Evolutionary conservation across 2,888 invertebrate genomes (phyloP).

Genomic region (Himalopsyche kuldschensis): DNA sequence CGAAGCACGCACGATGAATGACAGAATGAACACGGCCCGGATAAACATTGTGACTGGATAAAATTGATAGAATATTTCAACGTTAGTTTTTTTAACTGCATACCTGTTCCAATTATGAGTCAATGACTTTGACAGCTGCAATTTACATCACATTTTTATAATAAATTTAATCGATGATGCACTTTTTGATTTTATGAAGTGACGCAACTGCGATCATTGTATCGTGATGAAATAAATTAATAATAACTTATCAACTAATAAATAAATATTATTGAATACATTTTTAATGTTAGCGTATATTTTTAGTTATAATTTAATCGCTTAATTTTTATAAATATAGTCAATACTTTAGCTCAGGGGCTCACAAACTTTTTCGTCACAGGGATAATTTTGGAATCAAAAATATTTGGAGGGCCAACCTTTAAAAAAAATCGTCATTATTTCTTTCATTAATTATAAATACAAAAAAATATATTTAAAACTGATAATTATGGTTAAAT

Average conservation of each 20-base stretch:
- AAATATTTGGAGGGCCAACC: too few relatives aligned
- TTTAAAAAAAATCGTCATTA: too few relatives aligned
- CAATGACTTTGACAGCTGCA: background rate
- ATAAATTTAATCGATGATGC: background rate
- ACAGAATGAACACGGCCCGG: background rate
- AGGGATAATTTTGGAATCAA: too few relatives aligned
- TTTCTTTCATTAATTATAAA: too few relatives aligned
- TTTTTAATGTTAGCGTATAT: too few relatives aligned
- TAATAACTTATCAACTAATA: background rate
- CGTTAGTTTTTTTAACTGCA: background rate
- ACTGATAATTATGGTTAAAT: too few relatives aligned
- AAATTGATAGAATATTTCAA: background rate
- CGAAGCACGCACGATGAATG: background rate
- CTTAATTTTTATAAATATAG: too few relatives aligned
- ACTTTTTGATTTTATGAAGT: background rate
- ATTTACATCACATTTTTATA: background rate
- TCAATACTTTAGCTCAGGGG: too few relatives aligned
- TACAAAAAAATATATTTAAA: too few relatives aligned
- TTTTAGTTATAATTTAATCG: too few relatives aligned
- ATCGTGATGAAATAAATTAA: background rate
- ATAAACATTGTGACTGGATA: constrained; percentile 6
- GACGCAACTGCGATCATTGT: background rate
- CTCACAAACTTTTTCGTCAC: too few relatives aligned
- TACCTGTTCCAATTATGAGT: background rate
- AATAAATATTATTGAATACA: too few relatives aligned